Evolutionary conservation across 2,888 invertebrate genomes (phyloP).

Genomic region (Cerastis rubricosa): DNA sequence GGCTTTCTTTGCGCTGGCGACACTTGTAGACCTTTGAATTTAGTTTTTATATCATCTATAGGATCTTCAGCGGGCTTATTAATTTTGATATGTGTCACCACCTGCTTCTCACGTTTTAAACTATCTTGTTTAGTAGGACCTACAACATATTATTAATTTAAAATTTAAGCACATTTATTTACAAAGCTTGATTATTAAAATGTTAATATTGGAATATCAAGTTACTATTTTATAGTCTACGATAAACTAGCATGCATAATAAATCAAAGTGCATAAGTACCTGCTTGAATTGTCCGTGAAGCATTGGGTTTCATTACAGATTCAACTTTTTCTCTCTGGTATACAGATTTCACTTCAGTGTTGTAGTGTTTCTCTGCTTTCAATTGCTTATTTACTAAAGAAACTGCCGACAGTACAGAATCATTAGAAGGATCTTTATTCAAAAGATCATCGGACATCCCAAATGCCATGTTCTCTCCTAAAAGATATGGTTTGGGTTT

Average conservation of each 20-base stretch:
- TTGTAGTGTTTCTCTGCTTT: conserved; percentile 75
- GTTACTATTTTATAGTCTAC: neutral
- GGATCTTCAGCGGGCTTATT: conserved; percentile 46
- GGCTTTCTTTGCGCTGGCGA: conserved; percentile 76
- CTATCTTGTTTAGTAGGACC: conserved; percentile 67
- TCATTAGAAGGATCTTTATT: conserved; percentile 68
- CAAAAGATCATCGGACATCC: conserved; percentile 71
- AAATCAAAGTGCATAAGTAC: conserved; percentile 67
- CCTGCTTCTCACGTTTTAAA: conserved; percentile 58
- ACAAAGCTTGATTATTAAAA: neutral
- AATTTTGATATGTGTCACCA: conserved; percentile 54
- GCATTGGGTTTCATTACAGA: conserved; percentile 68
- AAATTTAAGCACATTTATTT: conserved; percentile 6
- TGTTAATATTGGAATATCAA: neutral
- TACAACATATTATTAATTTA: conserved; percentile 57
- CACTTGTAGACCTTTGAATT: conserved; percentile 72
- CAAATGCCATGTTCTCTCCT: conserved; percentile 92
- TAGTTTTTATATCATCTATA: conserved; percentile 69
- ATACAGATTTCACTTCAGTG: conserved; percentile 71
- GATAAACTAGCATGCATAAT: conserved; percentile 12
- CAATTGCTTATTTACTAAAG: conserved; percentile 84
- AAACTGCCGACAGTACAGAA: conserved; percentile 78
- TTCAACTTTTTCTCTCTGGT: conserved; percentile 68
- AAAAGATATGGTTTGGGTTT: conserved; percentile 94
- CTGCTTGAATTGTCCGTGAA: conserved; percentile 79